Conservation (phyloP, 92 coral and sea anemone species). For the Zoanthus solanderi region DNA sequence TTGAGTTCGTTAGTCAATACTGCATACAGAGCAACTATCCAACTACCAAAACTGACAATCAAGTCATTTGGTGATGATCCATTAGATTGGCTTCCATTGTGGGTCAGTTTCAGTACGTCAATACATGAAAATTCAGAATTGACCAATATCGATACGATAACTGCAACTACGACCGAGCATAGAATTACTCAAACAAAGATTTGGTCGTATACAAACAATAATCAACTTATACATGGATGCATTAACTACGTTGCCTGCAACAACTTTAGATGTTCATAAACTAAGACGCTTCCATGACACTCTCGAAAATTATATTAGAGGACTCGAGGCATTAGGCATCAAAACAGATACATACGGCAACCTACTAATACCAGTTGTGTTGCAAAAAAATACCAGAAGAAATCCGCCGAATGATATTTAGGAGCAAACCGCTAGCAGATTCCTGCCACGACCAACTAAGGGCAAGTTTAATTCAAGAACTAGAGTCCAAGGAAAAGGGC, state of each 20-base stretch:
- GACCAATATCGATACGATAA: slow-evolving; percentile 13
- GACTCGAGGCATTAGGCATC: slow-evolving; percentile 20
- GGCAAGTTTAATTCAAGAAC: slow-evolving; percentile 20
- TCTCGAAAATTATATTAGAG: slow-evolving; percentile 23
- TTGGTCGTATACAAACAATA: slow-evolving; percentile 23
- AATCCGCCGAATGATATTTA: slow-evolving; percentile 11
- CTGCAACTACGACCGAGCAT: slow-evolving; percentile 27
- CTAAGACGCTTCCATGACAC: slow-evolving; percentile 6
- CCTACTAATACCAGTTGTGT: slow-evolving; percentile 11
- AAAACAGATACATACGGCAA: slow-evolving; percentile 22
- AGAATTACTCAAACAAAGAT: slow-evolving; percentile 32
- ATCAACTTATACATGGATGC: slow-evolving; percentile 24
- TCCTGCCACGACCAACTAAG: slow-evolving; percentile 8
- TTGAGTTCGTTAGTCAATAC: not conserved
- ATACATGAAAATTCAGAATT: slow-evolving; percentile 10
- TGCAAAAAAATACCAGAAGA: slow-evolving; percentile 11
- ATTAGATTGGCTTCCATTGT: not conserved
- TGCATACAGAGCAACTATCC: slow-evolving; percentile 15
- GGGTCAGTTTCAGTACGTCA: slow-evolving; percentile 19
- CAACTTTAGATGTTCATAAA: slow-evolving; percentile 14
- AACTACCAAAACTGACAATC: slow-evolving; percentile 21
- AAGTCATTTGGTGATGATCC: slow-evolving; percentile 6
- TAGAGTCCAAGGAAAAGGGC: slow-evolving; percentile 15
- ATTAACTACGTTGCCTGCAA: not conserved
- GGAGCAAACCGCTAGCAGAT: not conserved